Evolutionary conservation across 2,797 vertebrate species (phyloP), one percentile per base, ranked within the genome.

Genomic region (Bradypodion pumilum): DNA sequence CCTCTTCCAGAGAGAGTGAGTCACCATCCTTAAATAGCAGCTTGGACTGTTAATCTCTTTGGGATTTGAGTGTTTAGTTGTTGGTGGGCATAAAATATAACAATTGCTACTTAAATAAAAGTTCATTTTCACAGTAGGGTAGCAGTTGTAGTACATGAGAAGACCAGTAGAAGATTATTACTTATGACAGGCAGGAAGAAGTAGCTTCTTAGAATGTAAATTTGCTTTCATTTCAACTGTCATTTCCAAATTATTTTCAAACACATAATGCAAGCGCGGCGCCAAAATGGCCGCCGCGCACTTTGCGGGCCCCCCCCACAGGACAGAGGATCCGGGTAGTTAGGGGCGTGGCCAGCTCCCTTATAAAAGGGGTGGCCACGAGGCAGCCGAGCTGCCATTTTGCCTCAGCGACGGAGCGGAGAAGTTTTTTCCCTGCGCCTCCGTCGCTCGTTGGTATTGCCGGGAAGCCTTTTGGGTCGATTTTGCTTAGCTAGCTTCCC

Each of bases 71-170:
- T 40, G 82, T 76, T 80, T 37, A 65, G 80, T 79, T 90, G 82
- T 70, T 23, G 88, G 66, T 60, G 75, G 80, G 80, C 83, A n/a
- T 75, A 76, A 88, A 80, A 87, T 79, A 42, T 80, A 91, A 70
- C 89, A 75, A 32, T 7, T 84, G 60, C 59, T 83, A 62, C 78
- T 87, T 52, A 88, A 89, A 87, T 82, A 85, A 89, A 92, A 91
- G 88, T 82, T 29, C 59, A 72, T 89, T 88, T 91, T 70, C 78
- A 80, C 66, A 10, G 72, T 80, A 91, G 87, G 59, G 44, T 37
- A 79, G 59, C 49, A 86, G 85, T 88, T 63, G 91, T 66, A 81
- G 87, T 89, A 91, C 80, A 92, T 60, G 87, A 92, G 81, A 87
- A 73, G 80, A 82, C 37, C 78, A 80, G 89, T 88, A 85, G 84